Base-by-base conservation (phyloP, 2,888 invertebrate genomes). In the Phengaris alcon region DNA sequence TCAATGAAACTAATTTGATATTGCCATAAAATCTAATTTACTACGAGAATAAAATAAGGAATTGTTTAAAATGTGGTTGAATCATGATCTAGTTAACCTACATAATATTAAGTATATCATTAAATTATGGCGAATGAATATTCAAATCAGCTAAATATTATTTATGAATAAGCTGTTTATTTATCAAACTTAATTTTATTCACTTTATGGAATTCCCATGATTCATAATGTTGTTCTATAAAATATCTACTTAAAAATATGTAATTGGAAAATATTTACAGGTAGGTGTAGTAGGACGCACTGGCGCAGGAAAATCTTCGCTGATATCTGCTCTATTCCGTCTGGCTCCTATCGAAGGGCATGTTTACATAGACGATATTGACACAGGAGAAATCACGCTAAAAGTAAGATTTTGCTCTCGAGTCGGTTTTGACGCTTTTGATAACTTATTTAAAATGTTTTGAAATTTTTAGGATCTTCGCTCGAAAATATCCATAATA, bases 241-340 rank as follows among this genome's bases (percentile, higher is more conserved):
- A 35, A 35, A 64, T 35, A 22, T 22, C 22, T 22, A 64, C 15
- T 59, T 22, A 6, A 64, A 68, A n/a, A n/a, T n/a, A 48, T n/a
- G 68, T 44, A 13, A 44, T 6, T 35, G 46, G 10, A 6, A 48
- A 46, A 6, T 48, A 48, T 48, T 46, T 22, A 8, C 75, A 96
- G 95, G 93, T 97, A 44, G 97, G 97, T 6, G 95, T 97, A 12
- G 96, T 97, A 3, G 97, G 97, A 0, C 89, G 97, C 80, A 97
- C 97, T 0, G 97, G 97, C 0, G 97, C 97, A 1, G 97, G 97
- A 15, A 97, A 97, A 85, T 96, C 96, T 0, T 96, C 96, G 0
- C 87, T 96, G 73, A 96, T 97, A 81, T 94, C 96, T 0, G 96
- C 96, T 1, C 88, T 98, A 35, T 98, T 98, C 87, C 94, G 97